Percentiles rank a stretch among this genome's conserved stretches.
phyloP scores from a whole-genome alignment of 2,113 vertebrate species.

The Herpailurus yagouaroundi region DNA sequence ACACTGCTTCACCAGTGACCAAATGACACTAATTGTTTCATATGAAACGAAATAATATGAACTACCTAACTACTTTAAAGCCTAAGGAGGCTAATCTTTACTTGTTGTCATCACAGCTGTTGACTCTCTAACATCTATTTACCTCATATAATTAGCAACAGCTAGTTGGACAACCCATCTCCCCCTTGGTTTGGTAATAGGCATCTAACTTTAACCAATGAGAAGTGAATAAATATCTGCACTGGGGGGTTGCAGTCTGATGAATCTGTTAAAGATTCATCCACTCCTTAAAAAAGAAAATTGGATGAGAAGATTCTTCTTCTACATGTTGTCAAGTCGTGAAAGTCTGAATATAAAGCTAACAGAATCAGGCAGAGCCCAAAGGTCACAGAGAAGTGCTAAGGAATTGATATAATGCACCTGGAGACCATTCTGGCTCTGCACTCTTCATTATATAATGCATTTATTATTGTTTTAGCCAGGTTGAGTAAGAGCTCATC shows the following conservation, averaged over 20 bases:
- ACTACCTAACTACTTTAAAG: not conserved
- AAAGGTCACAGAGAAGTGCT: not conserved
- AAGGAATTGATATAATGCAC: not conserved
- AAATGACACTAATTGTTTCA: not conserved
- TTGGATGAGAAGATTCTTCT: not conserved
- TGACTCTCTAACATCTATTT: not conserved
- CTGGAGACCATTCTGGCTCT: not conserved
- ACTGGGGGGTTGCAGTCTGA: too few relatives aligned
- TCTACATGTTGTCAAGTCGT: not conserved
- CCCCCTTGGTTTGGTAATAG: not conserved
- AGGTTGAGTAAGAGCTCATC: not conserved
- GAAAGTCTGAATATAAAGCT: not conserved
- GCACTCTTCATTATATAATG: not conserved
- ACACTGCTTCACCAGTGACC: not conserved
- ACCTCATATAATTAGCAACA: not conserved
- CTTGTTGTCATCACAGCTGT: not conserved
- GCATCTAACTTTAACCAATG: not conserved
- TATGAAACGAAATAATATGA: not conserved
- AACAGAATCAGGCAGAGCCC: not conserved
- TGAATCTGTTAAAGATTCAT: not conserved
- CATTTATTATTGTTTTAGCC: not conserved
- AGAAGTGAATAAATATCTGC: not conserved
- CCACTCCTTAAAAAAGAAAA: not conserved
- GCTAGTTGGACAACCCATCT: too few relatives aligned
- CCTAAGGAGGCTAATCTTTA: not conserved